phyloP scores from a whole-genome alignment of 1,140 invertebrate species.

The Araneus ventricosus region DNA sequence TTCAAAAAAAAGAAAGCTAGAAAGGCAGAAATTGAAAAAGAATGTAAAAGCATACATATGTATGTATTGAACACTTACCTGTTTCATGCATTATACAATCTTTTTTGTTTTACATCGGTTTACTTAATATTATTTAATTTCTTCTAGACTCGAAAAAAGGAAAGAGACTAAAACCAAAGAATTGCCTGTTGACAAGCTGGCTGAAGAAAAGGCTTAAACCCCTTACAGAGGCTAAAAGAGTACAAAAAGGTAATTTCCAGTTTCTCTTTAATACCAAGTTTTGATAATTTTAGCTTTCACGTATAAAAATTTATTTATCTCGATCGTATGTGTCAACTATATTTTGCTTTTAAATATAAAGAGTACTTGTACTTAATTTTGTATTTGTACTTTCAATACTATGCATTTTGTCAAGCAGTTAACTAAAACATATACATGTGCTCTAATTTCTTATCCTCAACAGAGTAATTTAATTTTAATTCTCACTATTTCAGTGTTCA shows the following conservation, averaged over 20 bases:
- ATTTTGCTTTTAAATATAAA: too few relatives aligned
- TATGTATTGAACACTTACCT: slow-evolving; percentile 11
- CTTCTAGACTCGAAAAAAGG: slow-evolving; percentile 38
- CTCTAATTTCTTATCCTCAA: too few relatives aligned
- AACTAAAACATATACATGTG: too few relatives aligned
- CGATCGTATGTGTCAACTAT: too few relatives aligned
- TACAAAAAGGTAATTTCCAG: slow-evolving; percentile 43
- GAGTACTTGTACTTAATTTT: too few relatives aligned
- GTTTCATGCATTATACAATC: not conserved
- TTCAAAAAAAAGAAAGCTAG: slow-evolving; percentile 54
- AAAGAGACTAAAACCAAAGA: slow-evolving; percentile 62
- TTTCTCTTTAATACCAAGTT: not conserved
- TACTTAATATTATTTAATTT: not conserved
- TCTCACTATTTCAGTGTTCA: too few relatives aligned
- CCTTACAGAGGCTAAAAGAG: slow-evolving; percentile 70
- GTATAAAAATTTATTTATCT: not conserved
- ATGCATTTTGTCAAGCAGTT: too few relatives aligned
- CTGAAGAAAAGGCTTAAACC: slow-evolving; percentile 66
- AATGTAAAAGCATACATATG: slow-evolving; percentile 50
- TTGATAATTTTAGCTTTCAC: not conserved
- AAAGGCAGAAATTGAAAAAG: slow-evolving; percentile 47
- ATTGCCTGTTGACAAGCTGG: slow-evolving; percentile 48
- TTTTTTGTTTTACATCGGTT: not conserved
- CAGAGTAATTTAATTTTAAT: too few relatives aligned
- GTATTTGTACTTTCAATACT: too few relatives aligned